Conservation (phyloP, 2,113 vertebrate species). For the Varanus salvator region DNA sequence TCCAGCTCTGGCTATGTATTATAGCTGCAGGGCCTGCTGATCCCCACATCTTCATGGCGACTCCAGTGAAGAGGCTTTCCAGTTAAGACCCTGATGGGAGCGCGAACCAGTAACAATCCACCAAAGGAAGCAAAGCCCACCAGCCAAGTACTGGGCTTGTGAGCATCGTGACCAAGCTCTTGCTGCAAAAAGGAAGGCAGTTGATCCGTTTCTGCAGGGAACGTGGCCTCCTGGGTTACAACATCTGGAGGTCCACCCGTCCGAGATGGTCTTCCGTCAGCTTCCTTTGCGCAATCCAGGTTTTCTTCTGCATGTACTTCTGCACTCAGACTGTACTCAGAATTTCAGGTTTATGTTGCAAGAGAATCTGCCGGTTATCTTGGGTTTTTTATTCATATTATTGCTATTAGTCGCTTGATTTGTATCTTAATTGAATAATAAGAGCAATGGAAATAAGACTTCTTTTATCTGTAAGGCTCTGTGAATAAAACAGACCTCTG, state of each 20-base stretch:
- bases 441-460: slow-evolving; percentile 21
- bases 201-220: background rate
- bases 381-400: slow-evolving; percentile 6
- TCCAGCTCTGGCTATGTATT: background rate
- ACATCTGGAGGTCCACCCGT: too few species aligned
- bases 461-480: slow-evolving; percentile 11
- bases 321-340: background rate
- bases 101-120: background rate
- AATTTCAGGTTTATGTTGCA: background rate
- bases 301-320: background rate
- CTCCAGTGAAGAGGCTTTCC: background rate
- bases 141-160: background rate
- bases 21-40: background rate
- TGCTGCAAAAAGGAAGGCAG: background rate
- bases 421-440: slow-evolving; percentile 38
- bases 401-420: slow-evolving; percentile 29
- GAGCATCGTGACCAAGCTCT: background rate
- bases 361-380: slow-evolving; percentile 8
- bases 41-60: background rate
- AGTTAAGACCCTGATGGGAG: background rate
- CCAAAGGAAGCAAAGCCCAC: background rate
- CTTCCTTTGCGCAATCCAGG: background rate
- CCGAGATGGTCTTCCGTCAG: too few species aligned
- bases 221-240: background rate
- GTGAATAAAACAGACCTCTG: slow-evolving; percentile 11